Evolutionary conservation across 2,888 invertebrate species (phyloP), one percentile per base, ranked within the genome.

Genomic region (Cepaea hortensis): DNA sequence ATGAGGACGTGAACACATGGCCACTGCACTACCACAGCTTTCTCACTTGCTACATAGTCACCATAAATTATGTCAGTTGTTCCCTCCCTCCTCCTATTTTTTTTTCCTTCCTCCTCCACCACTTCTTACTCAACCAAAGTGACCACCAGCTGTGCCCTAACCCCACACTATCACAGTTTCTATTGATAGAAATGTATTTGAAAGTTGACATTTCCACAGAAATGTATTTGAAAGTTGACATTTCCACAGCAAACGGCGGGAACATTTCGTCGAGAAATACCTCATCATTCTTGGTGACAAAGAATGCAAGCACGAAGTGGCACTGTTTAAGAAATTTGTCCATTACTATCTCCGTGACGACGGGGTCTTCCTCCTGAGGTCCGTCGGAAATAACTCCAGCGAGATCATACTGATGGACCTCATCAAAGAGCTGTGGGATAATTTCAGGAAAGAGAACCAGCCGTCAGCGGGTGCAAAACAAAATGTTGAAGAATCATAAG

Each of bases 371-470:
- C 89, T 92, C 9, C 87, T 93, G 82, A 88, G 93, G 13, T 89
- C 91, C 20, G 91, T 93, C n/a, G 90, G 92, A 4, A 91, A 92
- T 81, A 93, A 93, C 85, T 91, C 92, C 20, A 92, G 92, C 5
- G 92, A 92, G 85, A 86, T 93, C 50, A 91, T 93, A 0, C 90
- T 91, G n/a, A 90, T 91, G 20, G 93, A 93, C 81, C 90, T 93
- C 18, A 91, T 93, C 11, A 89, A 90, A 70, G 90, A 91, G 65
- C 87, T 93, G 81, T 93, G 93, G 93, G 88, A 84, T 50, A 89
- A 90, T 9, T 93, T 91, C 90, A 91, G 90, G 85, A 90, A 91
- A 46, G 73, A 70, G 46, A 81, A 87, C 62, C 72, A 11, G 35
- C 55, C 81, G 20, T 65, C 23, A 3, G 35, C 18, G 18, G 70